Base-by-base conservation (phyloP, 2,797 vertebrate species). In the Petrocephalus schoutedeni region DNA sequence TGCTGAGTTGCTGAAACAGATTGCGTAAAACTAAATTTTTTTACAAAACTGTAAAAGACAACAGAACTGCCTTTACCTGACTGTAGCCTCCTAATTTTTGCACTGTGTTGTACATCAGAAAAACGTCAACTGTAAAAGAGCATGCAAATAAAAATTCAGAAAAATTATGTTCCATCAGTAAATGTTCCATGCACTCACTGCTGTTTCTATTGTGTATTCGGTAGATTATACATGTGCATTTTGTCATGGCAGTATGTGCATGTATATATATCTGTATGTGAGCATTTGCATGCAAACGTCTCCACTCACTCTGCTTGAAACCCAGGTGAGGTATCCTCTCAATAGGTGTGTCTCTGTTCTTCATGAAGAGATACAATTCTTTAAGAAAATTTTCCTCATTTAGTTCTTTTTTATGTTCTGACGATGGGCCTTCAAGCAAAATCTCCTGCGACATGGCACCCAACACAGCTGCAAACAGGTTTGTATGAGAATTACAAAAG, bases 321-420 rank as follows among this genome's bases (percentile, higher is more conserved):
- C 96, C 96, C 61, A 96, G 94, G 67, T 96, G 94, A 53, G 96
- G 96, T 87, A 96, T 95, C 84, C 95, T 94, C 90, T 96, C 95
- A 8, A 96, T 95, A 0, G 95, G 93, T 0, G 94, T 95, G 12
- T 95, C 92, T 92, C 93, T 93, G 80, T 93, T 95, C 91, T 94
- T 96, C 96, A 96, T 96, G 85, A 93, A 95, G 54, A 92, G 10
- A 91, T 96, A 94, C n/a, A 96, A 93, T 0, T 94, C 92, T 88
- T 94, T 95, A 0, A 96, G 93, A 80, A 96, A 96, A 0, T 85
- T 88, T 19, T 95, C 95, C 89, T 96, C 95, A 0, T 90, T 89
- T 4, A 91, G 74, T 51, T 93, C 93, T 12, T 90, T 89, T 53
- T 49, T n/a, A 49, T 6, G 56, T 19, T 92, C 91, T 28, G 86